Base-by-base conservation (phyloP, 2,888 invertebrate species). In the Stenichneumon culpator region DNA sequence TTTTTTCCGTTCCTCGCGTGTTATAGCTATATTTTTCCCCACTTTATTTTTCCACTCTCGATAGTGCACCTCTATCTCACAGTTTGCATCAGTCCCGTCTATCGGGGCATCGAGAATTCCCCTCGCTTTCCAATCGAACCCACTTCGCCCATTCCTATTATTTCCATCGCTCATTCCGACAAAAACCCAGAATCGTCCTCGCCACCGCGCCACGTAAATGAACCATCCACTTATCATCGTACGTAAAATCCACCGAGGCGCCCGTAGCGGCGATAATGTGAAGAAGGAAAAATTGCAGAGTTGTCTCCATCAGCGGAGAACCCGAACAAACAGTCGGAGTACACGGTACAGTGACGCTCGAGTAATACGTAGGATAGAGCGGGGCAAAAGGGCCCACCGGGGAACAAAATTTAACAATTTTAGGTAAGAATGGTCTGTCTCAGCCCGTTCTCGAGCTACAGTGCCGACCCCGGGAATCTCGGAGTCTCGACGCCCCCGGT, bases 121-220 rank as follows among this genome's bases (percentile, higher is more conserved):
- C 32, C 25, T 22, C 36, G 54, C 68, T 52, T 78, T 68, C 54
- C 78, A 16, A 78, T 78, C 57, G 57, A 78, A 52, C 16, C 28
- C 32, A 47, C 39, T 14, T 14, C 67, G 25, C 6, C 67, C 16
- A 32, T 67, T 63, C 57, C 25, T 52, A 52, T 52, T 50, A 32
- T 28, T 70, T 52, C 19, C 57, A 7, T 39, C 72, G 57, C 39
- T 73, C 72, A 52, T 52, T 25, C 25, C 57, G 36, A 19, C 5
- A 14, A 73, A 73, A 73, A 57, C 39, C 16, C 25, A 22, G 39
- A 39, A 73, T 44, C 57, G 19, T 39, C 57, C 36, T 44, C 39
- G 36, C 52, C 32, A n/a, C 50, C 19, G 32, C 52, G 32, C 3
- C 25, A 25, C 32, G 36, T 14, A 14, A 47, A 54, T 70, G 50